These are phyloP conservation scores for Melitaea athalia DNA, from an alignment of 2,888 invertebrate species.

Conservation along the genomic window DNA sequence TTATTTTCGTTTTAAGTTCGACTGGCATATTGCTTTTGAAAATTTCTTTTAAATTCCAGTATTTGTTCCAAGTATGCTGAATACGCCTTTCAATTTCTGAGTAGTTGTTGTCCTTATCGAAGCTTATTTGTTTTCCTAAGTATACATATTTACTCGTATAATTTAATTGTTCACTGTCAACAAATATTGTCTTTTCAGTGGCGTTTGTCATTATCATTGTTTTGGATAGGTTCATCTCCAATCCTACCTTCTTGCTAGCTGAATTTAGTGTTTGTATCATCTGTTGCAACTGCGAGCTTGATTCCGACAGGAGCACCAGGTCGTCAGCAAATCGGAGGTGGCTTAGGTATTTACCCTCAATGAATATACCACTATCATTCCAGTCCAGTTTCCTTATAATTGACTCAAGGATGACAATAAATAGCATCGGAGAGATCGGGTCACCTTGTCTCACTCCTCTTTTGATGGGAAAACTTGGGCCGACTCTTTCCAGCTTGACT, in stretches of 20 bases:
- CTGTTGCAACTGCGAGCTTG: background rate
- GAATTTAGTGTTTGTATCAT: background rate
- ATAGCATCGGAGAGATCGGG: too few species aligned
- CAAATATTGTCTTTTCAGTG: background rate
- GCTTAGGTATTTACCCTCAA: too few species aligned
- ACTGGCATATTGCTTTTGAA: slow-evolving; percentile 29
- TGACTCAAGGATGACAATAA: too few species aligned
- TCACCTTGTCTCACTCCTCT: too few species aligned
- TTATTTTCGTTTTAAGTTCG: slow-evolving; percentile 19
- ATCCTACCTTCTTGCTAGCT: slow-evolving; percentile 9
- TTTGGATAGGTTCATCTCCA: slow-evolving; percentile 21
- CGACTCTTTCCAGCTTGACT: too few species aligned
- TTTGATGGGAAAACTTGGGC: too few species aligned
- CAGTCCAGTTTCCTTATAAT: too few species aligned
- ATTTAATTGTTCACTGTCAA: background rate
- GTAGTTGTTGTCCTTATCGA: slow-evolving; percentile 19
- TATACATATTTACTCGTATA: slow-evolving; percentile 31
- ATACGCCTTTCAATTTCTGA: slow-evolving; percentile 35
- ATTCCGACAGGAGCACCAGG: too few species aligned
- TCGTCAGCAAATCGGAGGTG: too few species aligned
- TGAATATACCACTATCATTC: too few species aligned
- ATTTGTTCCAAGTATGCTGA: background rate
- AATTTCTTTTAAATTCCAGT: background rate
- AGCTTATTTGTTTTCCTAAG: slow-evolving; percentile 36
- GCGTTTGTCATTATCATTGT: slow-evolving; percentile 9